Evolutionary conservation across 2,888 invertebrate species (phyloP).

Genomic region (Pheosia tremula): DNA sequence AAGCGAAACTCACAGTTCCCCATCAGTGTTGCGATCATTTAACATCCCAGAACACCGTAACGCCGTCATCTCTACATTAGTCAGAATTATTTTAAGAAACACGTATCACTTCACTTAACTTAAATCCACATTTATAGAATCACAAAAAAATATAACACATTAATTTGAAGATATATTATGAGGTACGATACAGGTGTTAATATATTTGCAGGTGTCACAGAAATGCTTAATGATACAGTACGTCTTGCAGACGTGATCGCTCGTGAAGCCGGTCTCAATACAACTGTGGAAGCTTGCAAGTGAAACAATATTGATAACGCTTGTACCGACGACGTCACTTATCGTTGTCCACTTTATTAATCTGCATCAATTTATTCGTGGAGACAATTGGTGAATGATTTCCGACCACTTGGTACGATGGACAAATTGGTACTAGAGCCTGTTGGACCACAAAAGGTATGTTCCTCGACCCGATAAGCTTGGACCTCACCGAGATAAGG

Average conservation of each 20-base stretch:
- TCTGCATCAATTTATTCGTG: slow-evolving; percentile 79
- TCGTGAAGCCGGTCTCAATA: slow-evolving; percentile 55
- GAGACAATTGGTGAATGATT: slow-evolving; percentile 66
- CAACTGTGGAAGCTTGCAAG: slow-evolving; percentile 69
- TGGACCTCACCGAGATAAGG: slow-evolving; percentile 4
- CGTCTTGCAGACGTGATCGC: slow-evolving; percentile 46
- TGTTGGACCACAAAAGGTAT: background rate
- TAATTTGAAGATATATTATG: slow-evolving; percentile 29
- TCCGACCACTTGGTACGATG: slow-evolving; percentile 6
- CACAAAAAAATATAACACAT: slow-evolving; percentile 27
- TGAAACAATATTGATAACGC: slow-evolving; percentile 76
- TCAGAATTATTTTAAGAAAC: slow-evolving; percentile 56
- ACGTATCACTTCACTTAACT: slow-evolving; percentile 42
- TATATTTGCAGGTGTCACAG: slow-evolving; percentile 14
- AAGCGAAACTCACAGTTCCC: slow-evolving; percentile 73
- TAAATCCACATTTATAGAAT: slow-evolving; percentile 31
- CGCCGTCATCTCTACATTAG: slow-evolving; percentile 72
- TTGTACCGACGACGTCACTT: slow-evolving; percentile 65
- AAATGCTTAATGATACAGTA: slow-evolving; percentile 36
- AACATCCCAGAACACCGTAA: slow-evolving; percentile 57
- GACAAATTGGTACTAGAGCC: background rate
- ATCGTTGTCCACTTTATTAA: slow-evolving; percentile 74
- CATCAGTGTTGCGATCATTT: slow-evolving; percentile 71
- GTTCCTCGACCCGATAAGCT: background rate
- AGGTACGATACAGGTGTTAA: slow-evolving; percentile 22